Evolutionary conservation across 2,113 vertebrate genomes (phyloP), one percentile per base, ranked within the genome.

Genomic region (Felis chaus): DNA sequence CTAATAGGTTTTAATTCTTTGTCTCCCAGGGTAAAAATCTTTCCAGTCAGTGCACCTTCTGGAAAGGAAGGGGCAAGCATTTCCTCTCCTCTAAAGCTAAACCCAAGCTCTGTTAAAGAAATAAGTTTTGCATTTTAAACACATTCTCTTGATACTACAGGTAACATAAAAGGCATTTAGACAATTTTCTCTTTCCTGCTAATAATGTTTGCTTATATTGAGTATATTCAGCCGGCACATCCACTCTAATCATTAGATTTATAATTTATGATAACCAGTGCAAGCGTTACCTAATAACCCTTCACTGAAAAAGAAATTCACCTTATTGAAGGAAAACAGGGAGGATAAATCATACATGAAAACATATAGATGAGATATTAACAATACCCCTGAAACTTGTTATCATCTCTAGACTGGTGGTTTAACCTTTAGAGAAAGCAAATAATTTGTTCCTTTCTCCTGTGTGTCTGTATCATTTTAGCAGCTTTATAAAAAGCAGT

Each of bases 351-450:
- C 25, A 85, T 71, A 13, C 57, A 27, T 57, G 48, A 25, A 92
- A 84, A 79, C 31, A 74, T 25, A 41, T 7, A 92, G 66, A 78
- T 82, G 50, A 89, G 94, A 79, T n/a, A 74, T 55, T 92, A 86
- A 73, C 15, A 74, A 55, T 41, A 79, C 3, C 15, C 15, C 76
- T 13, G n/a, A 53, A 96, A 95, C 36, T 68, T 87, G 48, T 29
- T 76, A 74, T 93, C 66, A 87, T 87, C 55, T 81, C 27, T 88
- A 68, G 33, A 50, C 61, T 82, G 41, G 27, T 73, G 79, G 53
- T 83, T 94, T 82, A 94, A 78, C 18, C 36, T 92, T 90, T 61
- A 89, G 29, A 89, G 39, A 94, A 97, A 85, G 12, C 31, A 89
- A 96, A 85, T 65, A 57, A 91, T 53, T 94, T 8, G 15, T 85